Base-by-base conservation (phyloP, 2,113 vertebrate species). In the Rynchops niger region DNA sequence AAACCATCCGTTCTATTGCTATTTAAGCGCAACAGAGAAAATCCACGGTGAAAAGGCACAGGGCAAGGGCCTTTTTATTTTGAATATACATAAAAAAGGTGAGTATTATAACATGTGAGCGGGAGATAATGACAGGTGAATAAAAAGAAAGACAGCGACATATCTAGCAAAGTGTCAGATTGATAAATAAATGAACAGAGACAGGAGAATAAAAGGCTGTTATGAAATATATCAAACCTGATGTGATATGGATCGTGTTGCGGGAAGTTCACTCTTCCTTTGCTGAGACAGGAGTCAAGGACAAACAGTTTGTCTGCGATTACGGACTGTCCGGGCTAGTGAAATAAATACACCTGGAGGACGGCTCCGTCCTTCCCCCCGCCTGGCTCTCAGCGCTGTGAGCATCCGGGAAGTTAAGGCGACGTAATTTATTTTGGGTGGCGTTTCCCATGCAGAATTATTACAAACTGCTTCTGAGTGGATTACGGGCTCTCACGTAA, bases 161-260 rank as follows among this genome's bases (percentile, higher is more conserved):
- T 55, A 97, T 95, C 95, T 79, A 90, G 95, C 87, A 82, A 97
- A 80, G 91, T 95, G 97, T 97, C 96, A 95, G 92, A 97, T 95
- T 95, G 96, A 95, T 88, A 94, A 97, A 96, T 97, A 97, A 97
- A 97, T 96, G 96, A 96, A 89, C 82, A 86, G 93, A 97, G 97
- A 97, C 95, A 97, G 96, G 87, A 91, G 85, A 97, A 98, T 97
- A 96, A 97, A 94, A 94, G 89, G 58, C 95, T 96, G 82, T 97
- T 97, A 97, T 97, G 97, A 97, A 98, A 97, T 96, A 90, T 11
- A 97, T 97, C 94, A 97, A 93, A 96, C 94, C 92, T 92, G 96
- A 94, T 96, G 93, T 74, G 97, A 97, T 97, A 95, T 43, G 92
- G 93, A 96, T 96, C 32, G 61, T 95, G 94, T 80, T 93, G 95